Evolutionary conservation across 2,797 vertebrate genomes (phyloP).

Genomic region (Lates japonicus): DNA sequence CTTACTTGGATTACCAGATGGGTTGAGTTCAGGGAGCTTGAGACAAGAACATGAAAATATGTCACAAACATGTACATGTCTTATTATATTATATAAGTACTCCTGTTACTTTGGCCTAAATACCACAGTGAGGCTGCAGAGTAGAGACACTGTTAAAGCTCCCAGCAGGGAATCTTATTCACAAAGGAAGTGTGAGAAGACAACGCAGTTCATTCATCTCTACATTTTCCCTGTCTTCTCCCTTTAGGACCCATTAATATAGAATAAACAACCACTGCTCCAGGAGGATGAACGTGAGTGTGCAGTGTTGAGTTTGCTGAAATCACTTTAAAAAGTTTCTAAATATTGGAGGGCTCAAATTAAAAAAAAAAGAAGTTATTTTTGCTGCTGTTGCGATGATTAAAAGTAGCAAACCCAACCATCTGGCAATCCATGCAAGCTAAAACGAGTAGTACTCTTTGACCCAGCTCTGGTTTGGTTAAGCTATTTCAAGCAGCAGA

Average conservation of each 20-base stretch:
- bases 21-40: neutral
- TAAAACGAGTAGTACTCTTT: slow-evolving; percentile 25
- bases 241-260: slow-evolving; percentile 23
- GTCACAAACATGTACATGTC: neutral
- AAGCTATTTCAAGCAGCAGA: slow-evolving; percentile 42
- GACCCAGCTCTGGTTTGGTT: slow-evolving; percentile 51
- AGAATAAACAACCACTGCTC: neutral
- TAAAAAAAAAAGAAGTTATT: neutral
- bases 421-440: slow-evolving; percentile 7
- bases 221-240: neutral
- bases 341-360: neutral
- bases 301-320: slow-evolving; percentile 11
- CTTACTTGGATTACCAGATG: slow-evolving; percentile 12
- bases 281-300: slow-evolving; percentile 1
- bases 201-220: neutral
- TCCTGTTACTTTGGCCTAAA: neutral
- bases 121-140: neutral
- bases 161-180: neutral
- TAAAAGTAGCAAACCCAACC: slow-evolving; percentile 2
- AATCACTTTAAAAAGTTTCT: neutral
- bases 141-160: neutral
- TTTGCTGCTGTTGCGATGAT: neutral
- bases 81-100: neutral
- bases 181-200: neutral
- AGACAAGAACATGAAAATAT: too few species aligned